Evolutionary conservation across 2,888 invertebrate genomes (phyloP), one percentile per base, ranked within the genome.

Genomic region (Miltochrista miniata): DNA sequence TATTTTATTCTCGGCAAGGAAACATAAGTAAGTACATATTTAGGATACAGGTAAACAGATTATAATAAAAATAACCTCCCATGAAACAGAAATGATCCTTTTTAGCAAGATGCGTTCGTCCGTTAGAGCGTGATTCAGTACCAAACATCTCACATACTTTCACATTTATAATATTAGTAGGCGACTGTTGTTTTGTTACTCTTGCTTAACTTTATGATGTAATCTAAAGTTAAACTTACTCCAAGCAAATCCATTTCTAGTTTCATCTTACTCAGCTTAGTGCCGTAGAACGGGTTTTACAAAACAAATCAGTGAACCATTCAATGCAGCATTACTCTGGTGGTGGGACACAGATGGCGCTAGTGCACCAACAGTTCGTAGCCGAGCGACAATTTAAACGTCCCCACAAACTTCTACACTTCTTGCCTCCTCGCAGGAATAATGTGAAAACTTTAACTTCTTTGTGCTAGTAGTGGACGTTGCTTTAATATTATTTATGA

Each of bases 371-470:
- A 64, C 73, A 70, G 74, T 71, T 70, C 67, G 61, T 72, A 61
- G 67, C 69, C 68, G 7, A 73, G 76, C 72, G 77, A 81, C 81
- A 78, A 81, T 82, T 83, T 83, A 78, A 79, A 66, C 76, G 73
- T 74, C 74, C 69, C 56, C 18, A 55, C 75, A 68, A 81, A 84
- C 72, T 83, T 79, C 60, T 59, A 68, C 74, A 72, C 79, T 83
- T 81, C 79, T 79, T 79, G 79, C 71, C 59, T 67, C 64, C 63
- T 68, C 70, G 68, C 76, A 73, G 76, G 77, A 84, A 80, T 85
- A 85, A 86, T 85, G 82, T 76, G 76, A 72, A 81, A 83, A 83
- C 72, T 83, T 82, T 66, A 68, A 65, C 69, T 76, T 73, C 69
- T 78, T 81, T 80, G 74, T 70, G 70, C 68, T 67, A 60, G 65